Conservation (phyloP, 2,113 vertebrate species). For the Prolemur simus region DNA sequence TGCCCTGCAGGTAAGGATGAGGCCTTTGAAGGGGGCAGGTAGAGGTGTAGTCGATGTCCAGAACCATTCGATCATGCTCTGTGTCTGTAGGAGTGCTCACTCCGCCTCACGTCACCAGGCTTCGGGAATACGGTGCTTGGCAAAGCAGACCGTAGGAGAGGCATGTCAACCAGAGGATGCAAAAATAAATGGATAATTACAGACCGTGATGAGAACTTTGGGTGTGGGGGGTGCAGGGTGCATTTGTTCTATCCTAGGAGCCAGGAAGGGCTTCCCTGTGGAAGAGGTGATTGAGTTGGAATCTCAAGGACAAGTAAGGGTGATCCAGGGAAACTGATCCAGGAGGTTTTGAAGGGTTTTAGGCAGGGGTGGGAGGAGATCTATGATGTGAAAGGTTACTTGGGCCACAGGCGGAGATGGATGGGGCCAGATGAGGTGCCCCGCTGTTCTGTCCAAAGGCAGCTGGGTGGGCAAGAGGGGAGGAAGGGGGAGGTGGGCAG, state of each 20-base stretch:
- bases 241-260: not conserved
- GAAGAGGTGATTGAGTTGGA: not conserved
- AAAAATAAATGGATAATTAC: not conserved
- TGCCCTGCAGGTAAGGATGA: rapidly evolving
- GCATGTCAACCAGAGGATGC: rapidly evolving
- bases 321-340: not conserved
- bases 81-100: not conserved
- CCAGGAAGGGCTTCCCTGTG: rapidly evolving
- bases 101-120: rapidly evolving
- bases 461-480: not conserved
- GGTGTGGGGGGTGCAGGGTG: rapidly evolving
- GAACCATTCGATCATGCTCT: not conserved
- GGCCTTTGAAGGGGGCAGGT: not conserved
- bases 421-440: not conserved
- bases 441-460: not conserved
- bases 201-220: rapidly evolving
- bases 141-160: rapidly evolving
- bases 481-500: not conserved
- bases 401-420: not conserved
- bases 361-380: no score
- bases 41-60: not conserved
- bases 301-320: not conserved
- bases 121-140: rapidly evolving
- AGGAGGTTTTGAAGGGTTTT: not conserved
- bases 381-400: not conserved